Conservation (phyloP, 2,113 vertebrate genomes). For the Sinocyclocheilus rhinocerous region DNA sequence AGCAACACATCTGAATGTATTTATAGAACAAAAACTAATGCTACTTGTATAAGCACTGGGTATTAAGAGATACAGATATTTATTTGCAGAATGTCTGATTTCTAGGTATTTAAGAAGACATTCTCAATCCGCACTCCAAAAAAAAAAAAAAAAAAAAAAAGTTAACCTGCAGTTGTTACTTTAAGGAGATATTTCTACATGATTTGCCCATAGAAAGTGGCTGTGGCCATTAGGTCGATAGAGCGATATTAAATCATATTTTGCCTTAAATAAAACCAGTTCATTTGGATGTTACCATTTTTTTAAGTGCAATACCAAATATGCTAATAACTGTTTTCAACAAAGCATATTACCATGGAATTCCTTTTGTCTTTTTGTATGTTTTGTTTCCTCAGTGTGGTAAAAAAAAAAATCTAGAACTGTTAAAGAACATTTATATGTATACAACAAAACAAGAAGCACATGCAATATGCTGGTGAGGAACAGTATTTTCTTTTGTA, state of each 20-base stretch:
- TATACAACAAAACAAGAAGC: background rate
- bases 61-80: background rate
- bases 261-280: background rate
- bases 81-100: background rate
- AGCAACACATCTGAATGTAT: conserved; percentile 22
- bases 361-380: background rate
- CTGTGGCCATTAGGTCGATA: background rate
- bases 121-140: background rate
- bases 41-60: background rate
- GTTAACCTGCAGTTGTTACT: no score
- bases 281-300: background rate
- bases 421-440: background rate
- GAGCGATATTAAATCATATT: background rate
- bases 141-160: background rate
- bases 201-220: background rate
- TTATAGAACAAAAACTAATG: conserved; percentile 1
- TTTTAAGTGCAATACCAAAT: background rate
- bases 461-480: background rate
- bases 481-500: background rate
- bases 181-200: background rate
- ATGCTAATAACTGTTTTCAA: background rate
- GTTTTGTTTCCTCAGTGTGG: background rate
- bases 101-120: background rate
- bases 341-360: background rate
- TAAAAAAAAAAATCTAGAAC: background rate